These are phyloP conservation scores for Cantharis flavilabris DNA, from an alignment of 2,888 invertebrate genomes.

Conservation along the genomic window DNA sequence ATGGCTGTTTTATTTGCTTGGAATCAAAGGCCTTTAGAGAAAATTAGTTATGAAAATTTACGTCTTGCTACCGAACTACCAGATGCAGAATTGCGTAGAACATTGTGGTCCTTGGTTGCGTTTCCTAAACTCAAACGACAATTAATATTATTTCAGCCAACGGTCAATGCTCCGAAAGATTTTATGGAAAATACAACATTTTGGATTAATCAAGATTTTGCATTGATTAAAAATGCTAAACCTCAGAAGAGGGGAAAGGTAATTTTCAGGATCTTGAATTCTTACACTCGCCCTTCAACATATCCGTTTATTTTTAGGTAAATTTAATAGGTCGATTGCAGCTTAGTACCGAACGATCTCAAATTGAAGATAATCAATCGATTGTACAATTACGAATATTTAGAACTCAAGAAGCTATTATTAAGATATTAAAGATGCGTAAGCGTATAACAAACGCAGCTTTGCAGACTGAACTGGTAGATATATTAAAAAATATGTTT, in stretches of 20 bases:
- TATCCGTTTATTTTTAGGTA: slow-evolving; percentile 57
- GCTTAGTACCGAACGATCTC: slow-evolving; percentile 91
- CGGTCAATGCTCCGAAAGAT: slow-evolving; percentile 87
- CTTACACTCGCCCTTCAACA: background rate
- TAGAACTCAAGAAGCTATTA: slow-evolving; percentile 94
- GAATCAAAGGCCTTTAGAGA: slow-evolving; percentile 94
- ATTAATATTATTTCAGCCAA: slow-evolving; percentile 79
- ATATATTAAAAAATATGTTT: slow-evolving; percentile 99
- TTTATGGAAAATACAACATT: slow-evolving; percentile 91
- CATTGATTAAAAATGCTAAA: slow-evolving; percentile 92
- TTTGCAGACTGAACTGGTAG: slow-evolving; percentile 95
- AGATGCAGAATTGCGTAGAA: slow-evolving; percentile 91
- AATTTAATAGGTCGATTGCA: slow-evolving; percentile 96
- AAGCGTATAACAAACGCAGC: slow-evolving; percentile 93
- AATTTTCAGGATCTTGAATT: background rate
- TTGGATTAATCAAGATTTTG: slow-evolving; percentile 98
- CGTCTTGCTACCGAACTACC: slow-evolving; percentile 95
- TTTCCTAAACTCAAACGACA: slow-evolving; percentile 96
- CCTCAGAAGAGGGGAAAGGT: slow-evolving; percentile 91
- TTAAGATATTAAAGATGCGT: slow-evolving; percentile 98
- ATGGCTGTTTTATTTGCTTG: slow-evolving; percentile 99
- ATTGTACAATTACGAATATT: slow-evolving; percentile 96
- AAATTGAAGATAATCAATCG: slow-evolving; percentile 97
- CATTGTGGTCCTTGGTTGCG: slow-evolving; percentile 93
- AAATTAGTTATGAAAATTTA: slow-evolving; percentile 95